Percentiles rank a stretch among this genome's conserved stretches.
phyloP scores from a whole-genome alignment of 2,888 invertebrate genomes.

The Eremobia ochroleuca region DNA sequence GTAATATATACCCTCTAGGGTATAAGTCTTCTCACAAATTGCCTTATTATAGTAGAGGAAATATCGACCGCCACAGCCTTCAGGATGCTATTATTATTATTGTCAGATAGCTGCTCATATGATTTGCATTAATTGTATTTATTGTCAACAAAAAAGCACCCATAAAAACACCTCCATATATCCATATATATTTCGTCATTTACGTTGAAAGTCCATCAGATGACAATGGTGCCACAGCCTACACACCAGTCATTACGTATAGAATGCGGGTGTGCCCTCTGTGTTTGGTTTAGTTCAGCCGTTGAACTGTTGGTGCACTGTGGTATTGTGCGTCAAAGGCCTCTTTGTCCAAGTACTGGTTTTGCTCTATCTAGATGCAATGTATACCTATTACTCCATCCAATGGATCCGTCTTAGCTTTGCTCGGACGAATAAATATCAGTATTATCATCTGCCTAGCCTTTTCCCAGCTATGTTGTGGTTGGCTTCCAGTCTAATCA shows the following conservation, averaged over 20 bases:
- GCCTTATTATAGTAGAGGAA: too few species aligned
- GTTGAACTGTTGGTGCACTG: conserved; percentile 15
- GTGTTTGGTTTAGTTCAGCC: conserved; percentile 44
- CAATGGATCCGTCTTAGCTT: rapidly evolving
- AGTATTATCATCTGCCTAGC: background rate
- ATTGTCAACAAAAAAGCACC: background rate
- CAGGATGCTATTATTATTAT: too few species aligned
- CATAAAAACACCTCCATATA: too few species aligned
- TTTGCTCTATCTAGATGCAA: background rate
- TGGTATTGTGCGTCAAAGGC: conserved; percentile 7
- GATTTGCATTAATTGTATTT: background rate
- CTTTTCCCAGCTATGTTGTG: too few species aligned
- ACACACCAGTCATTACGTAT: conserved; percentile 7
- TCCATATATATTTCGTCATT: background rate
- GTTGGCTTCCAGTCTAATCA: too few species aligned
- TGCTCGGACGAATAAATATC: background rate
- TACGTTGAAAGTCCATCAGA: background rate
- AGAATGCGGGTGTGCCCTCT: conserved; percentile 45
- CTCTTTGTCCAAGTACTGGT: conserved; percentile 23
- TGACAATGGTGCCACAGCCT: conserved; percentile 10
- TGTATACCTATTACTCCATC: background rate
- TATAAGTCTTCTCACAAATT: too few species aligned
- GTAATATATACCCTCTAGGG: too few species aligned
- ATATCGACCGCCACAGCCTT: too few species aligned
- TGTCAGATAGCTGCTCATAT: background rate